Evolutionary conservation across 2,888 invertebrate species (phyloP), one percentile per base, ranked within the genome.

Genomic region (Tetragonula carbonaria): DNA sequence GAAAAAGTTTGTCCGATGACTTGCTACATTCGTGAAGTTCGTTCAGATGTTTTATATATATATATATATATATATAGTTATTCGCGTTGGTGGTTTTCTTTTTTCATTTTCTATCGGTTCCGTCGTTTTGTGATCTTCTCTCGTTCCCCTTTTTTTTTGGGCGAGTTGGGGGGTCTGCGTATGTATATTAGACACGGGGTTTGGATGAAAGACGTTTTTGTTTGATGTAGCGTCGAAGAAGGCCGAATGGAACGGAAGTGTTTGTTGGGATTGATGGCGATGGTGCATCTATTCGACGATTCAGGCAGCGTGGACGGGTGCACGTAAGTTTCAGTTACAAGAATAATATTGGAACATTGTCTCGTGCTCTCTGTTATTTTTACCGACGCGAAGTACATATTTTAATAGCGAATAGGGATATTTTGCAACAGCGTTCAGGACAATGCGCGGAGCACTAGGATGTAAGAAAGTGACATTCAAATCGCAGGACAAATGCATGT

Each of bases 11-110:
- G 45, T 8, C 45, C 45, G 45, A 45, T 51, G 73, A 79, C 78
- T 84, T 80, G 78, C 70, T 76, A 76, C 45, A 45, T 84, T 85
- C 84, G 68, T 57, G 72, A 74, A 55, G 28, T 75, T 33, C 38
- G 21, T 18, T 6, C 51, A 55, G 62, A 67, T 67, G 74, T 57
- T 66, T 5, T 59, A 59, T 57, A 57, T n/a, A 57, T 59, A 59
- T 66, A 14, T 59, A 59, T 57, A 57, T 66, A 14, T 59, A 59
- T 57, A 57, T n/a, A 57, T 59, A 59, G 57, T 14, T 59, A n/a
- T 75, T 57, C 45, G 55, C 28, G 66, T 16, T 28, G 62, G 16
- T 16, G 16, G 28, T 16, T 18, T 59, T 59, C 2, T 59, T 2
- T 14, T 59, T 59, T 59, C 57, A 45, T 45, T 59, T 59, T 59